Evolutionary conservation across 2,797 vertebrate species (phyloP).

Genomic region (Xenops minutus): DNA sequence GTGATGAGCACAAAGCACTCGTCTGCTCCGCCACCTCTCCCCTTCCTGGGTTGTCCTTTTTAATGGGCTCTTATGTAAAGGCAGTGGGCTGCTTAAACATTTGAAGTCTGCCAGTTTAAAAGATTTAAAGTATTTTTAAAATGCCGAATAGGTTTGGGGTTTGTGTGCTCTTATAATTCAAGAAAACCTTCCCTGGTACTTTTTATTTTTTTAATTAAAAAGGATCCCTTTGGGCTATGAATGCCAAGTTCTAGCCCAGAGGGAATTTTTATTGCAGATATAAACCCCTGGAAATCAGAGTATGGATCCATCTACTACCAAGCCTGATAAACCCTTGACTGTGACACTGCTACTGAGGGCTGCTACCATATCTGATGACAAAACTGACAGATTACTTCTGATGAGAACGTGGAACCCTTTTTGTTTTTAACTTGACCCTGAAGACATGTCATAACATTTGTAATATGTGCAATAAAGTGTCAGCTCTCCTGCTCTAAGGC

Average conservation of each 20-base stretch:
- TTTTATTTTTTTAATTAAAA: slow-evolving; percentile 41
- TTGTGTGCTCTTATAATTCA: slow-evolving; percentile 10
- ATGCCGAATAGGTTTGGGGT: slow-evolving; percentile 16
- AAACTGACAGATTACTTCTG: slow-evolving; percentile 72
- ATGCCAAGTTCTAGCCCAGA: slow-evolving; percentile 62
- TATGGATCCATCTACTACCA: slow-evolving; percentile 19
- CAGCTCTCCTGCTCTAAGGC: slow-evolving; percentile 48
- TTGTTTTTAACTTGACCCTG: slow-evolving; percentile 76
- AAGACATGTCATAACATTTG: slow-evolving; percentile 76
- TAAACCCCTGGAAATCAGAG: slow-evolving; percentile 67
- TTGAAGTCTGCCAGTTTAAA: slow-evolving; percentile 47
- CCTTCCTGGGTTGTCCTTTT: slow-evolving; percentile 41
- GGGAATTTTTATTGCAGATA: slow-evolving; percentile 62
- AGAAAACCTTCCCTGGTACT: slow-evolving; percentile 28
- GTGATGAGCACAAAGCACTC: slow-evolving; percentile 59
- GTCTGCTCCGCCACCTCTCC: slow-evolving; percentile 39
- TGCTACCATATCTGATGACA: slow-evolving; percentile 68
- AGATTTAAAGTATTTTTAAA: slow-evolving; percentile 41
- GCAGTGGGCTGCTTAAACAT: slow-evolving; percentile 36
- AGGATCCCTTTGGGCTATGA: slow-evolving; percentile 44
- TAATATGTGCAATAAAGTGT: slow-evolving; percentile 73
- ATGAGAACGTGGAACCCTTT: slow-evolving; percentile 65
- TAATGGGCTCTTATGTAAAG: slow-evolving; percentile 48
- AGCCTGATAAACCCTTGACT: slow-evolving; percentile 55
- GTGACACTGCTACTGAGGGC: slow-evolving; percentile 60